Percentiles rank a stretch among this genome's conserved stretches.
Conservation (phyloP, 1,140 invertebrate species). For the Zaprionus tsacasi region DNA sequence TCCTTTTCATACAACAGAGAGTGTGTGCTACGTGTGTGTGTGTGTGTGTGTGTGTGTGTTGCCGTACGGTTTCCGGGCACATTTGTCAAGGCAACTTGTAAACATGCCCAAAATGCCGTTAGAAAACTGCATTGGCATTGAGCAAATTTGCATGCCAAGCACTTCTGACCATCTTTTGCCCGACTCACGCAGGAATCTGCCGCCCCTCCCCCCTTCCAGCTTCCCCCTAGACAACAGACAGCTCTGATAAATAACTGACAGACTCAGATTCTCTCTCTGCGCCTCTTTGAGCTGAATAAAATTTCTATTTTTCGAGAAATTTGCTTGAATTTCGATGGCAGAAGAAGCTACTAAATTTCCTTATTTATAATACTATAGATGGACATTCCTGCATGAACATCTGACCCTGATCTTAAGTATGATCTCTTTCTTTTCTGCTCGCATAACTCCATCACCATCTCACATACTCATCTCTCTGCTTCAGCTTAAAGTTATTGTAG, state of each 20-base stretch:
- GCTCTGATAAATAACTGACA: constrained; percentile 70
- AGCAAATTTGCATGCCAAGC: constrained; percentile 51
- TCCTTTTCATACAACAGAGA: constrained; percentile 11
- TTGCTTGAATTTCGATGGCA: not conserved
- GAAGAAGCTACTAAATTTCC: not conserved
- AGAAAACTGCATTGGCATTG: constrained; percentile 48
- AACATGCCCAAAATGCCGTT: constrained; percentile 66
- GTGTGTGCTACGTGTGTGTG: not conserved
- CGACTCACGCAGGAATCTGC: constrained; percentile 24
- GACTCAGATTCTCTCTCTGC: not conserved
- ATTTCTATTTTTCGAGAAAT: not conserved
- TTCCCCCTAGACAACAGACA: constrained; percentile 52
- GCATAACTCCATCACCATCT: not conserved
- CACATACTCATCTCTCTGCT: too few species aligned
- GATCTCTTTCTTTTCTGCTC: not conserved
- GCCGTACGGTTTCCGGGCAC: constrained; percentile 67
- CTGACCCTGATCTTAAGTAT: not conserved
- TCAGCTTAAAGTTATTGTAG: not conserved
- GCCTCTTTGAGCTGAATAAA: constrained; percentile 9
- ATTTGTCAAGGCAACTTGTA: constrained; percentile 76
- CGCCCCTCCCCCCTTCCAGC: not conserved
- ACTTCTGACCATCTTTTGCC: constrained; percentile 15
- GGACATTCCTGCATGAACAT: not conserved
- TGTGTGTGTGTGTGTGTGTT: constrained; percentile 36
- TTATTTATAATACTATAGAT: not conserved